Percentiles rank a stretch among this genome's conserved stretches.
phyloP scores from a whole-genome alignment of 2,888 invertebrate genomes.

The Allophyes oxyacanthae region DNA sequence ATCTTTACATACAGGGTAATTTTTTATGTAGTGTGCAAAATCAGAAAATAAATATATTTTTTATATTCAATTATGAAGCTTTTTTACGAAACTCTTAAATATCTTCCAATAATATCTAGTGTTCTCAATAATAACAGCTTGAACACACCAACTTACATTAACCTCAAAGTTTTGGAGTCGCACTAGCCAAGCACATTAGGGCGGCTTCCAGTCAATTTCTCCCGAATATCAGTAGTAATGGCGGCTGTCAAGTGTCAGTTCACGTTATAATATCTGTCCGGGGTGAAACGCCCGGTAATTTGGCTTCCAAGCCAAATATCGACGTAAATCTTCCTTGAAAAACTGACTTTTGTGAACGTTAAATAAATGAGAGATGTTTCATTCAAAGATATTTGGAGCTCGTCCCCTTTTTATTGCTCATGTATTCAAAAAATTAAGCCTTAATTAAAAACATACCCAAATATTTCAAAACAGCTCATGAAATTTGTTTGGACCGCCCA shows the following conservation, averaged over 20 bases:
- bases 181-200: slow-evolving; percentile 49
- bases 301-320: slow-evolving; percentile 25
- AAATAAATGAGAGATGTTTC: slow-evolving; percentile 3
- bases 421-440: not conserved
- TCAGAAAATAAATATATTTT: too few species aligned
- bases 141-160: slow-evolving; percentile 36
- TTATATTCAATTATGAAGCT: too few species aligned
- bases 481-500: slow-evolving; percentile 19
- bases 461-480: slow-evolving; percentile 32
- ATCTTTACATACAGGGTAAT: too few species aligned
- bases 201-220: slow-evolving; percentile 66
- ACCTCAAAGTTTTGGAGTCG: slow-evolving; percentile 40
- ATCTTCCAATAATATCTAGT: slow-evolving; percentile 25
- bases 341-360: slow-evolving; percentile 9
- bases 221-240: slow-evolving; percentile 67
- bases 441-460: slow-evolving; percentile 26
- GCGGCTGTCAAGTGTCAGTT: slow-evolving; percentile 67
- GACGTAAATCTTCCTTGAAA: slow-evolving; percentile 7
- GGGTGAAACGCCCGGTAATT: slow-evolving; percentile 20
- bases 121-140: slow-evolving; percentile 25
- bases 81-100: slow-evolving; percentile 1
- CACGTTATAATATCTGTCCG: slow-evolving; percentile 49
- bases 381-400: not conserved
- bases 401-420: not conserved
- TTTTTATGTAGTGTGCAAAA: too few species aligned